Conservation (phyloP, 2,797 vertebrate genomes). For the Oreochromis grahami region DNA sequence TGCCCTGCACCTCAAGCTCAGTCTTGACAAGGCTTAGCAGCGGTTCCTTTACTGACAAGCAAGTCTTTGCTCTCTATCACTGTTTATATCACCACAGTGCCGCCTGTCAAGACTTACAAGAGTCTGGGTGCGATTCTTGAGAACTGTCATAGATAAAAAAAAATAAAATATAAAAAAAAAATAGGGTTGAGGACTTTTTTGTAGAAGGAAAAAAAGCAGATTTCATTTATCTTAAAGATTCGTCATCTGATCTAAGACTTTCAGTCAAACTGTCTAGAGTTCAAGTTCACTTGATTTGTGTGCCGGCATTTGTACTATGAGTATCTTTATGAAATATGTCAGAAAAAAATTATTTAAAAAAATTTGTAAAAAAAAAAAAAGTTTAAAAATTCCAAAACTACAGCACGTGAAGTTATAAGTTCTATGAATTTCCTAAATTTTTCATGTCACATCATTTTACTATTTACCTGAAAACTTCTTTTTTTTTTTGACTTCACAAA, state of each 20-base stretch:
- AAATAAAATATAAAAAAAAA: neutral
- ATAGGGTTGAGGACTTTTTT: neutral
- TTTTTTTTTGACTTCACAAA: neutral
- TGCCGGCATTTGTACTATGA: neutral
- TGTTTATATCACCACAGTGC: conserved; percentile 18
- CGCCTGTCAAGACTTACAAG: conserved; percentile 28
- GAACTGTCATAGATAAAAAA: conserved; percentile 11
- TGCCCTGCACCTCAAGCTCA: neutral
- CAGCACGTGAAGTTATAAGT: neutral
- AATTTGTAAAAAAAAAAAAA: neutral
- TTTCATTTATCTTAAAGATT: neutral
- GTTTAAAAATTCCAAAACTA: neutral
- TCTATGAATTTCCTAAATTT: neutral
- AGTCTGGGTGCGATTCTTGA: conserved; percentile 4
- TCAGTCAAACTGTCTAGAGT: neutral
- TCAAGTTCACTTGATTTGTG: neutral
- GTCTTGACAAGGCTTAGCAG: neutral
- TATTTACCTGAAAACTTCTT: neutral
- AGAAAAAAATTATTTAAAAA: neutral
- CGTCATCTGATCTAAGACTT: neutral
- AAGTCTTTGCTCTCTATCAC: conserved; percentile 15
- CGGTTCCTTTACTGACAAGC: neutral
- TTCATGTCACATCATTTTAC: neutral
- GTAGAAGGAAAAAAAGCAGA: neutral
- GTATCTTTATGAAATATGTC: neutral